A percentile compares a stretch with the other conserved stretches of the same genome.
phyloP scores from a whole-genome alignment of 2,113 vertebrate species.

The Pavo muticus region DNA sequence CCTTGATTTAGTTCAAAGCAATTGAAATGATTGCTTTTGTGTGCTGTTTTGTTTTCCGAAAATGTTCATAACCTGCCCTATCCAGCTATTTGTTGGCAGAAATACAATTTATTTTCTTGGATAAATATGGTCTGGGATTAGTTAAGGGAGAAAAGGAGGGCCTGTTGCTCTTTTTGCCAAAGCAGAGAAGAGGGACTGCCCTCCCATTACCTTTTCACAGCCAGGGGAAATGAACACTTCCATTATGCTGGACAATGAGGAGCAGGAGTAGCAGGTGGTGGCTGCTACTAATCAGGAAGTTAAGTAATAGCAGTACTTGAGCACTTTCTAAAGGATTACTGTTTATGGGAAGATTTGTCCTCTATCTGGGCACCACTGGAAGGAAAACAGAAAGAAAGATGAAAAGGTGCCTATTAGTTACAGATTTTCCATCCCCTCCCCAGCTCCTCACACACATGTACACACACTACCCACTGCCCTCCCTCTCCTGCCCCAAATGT shows the following conservation, averaged over 20 bases:
- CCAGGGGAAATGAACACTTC: constrained; percentile 33
- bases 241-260: constrained; percentile 57
- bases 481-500: not conserved
- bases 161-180: constrained; percentile 53
- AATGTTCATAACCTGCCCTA: not conserved
- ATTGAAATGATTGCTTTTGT: not conserved
- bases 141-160: not conserved
- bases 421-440: not conserved
- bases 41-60: not conserved
- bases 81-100: not conserved
- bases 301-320: constrained; percentile 50
- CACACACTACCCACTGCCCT: not conserved
- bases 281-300: constrained; percentile 55
- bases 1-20: constrained; percentile 10
- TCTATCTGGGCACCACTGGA: constrained; percentile 1
- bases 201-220: constrained; percentile 56
- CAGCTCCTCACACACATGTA: not conserved
- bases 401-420: constrained; percentile 40
- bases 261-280: constrained; percentile 64
- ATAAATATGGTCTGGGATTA: constrained; percentile 23
- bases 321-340: constrained; percentile 49
- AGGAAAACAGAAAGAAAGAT: constrained; percentile 25
- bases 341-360: constrained; percentile 44
- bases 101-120: constrained; percentile 29
- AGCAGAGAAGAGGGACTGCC: constrained; percentile 6